Percentiles rank a stretch among this genome's conserved stretches.
These are phyloP conservation scores for Myotis planiceps DNA, from an alignment of 2,797 vertebrate genomes.

Conservation along the genomic window DNA sequence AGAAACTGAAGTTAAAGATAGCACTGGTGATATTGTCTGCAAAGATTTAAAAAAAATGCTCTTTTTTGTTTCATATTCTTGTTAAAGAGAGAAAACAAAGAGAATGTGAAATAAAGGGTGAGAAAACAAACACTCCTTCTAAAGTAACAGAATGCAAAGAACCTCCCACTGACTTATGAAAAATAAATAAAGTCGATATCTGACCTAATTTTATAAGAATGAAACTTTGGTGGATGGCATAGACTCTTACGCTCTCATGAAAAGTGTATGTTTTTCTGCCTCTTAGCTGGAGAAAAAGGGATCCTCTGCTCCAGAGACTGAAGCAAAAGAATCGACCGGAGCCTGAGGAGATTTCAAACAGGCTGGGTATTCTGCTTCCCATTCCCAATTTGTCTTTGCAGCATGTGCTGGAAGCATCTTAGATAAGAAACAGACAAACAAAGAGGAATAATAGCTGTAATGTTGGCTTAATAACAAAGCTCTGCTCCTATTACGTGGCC, in stretches of 20 bases:
- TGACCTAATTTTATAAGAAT: slow-evolving; percentile 31
- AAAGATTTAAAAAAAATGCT: neutral
- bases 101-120: neutral
- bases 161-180: neutral
- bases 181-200: neutral
- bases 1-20: slow-evolving; percentile 47
- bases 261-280: slow-evolving; percentile 50
- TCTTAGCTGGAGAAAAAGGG: slow-evolving; percentile 4
- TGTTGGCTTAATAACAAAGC: slow-evolving; percentile 2
- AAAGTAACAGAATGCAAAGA: neutral
- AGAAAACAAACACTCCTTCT: slow-evolving; percentile 9
- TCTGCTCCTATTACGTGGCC: neutral
- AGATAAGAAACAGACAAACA: neutral
- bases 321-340: neutral
- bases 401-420: neutral
- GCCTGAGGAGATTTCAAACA: neutral
- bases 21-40: slow-evolving; percentile 27
- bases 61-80: slow-evolving; percentile 42
- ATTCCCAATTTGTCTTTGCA: neutral
- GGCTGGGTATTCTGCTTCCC: neutral
- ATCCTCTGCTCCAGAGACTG: neutral
- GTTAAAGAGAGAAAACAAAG: slow-evolving; percentile 36
- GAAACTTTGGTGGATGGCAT: neutral
- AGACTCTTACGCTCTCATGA: neutral
- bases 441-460: neutral